phyloP scores from a whole-genome alignment of 2,888 invertebrate species.

The Alloplasta piceator region DNA sequence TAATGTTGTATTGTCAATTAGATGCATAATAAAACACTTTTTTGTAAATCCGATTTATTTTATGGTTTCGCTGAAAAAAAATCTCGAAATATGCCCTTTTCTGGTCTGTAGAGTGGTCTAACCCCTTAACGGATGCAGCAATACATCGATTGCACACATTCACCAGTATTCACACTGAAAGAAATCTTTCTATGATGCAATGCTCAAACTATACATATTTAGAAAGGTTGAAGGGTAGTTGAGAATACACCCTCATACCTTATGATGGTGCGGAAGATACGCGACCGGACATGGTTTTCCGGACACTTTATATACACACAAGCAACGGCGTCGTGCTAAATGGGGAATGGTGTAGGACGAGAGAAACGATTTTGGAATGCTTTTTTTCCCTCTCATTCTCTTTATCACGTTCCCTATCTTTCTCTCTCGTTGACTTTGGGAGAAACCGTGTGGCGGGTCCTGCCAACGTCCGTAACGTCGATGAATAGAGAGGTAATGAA shows the following conservation, averaged over 20 bases:
- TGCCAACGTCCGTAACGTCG: conserved; percentile 77
- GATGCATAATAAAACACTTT: no score
- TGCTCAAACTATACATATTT: neutral
- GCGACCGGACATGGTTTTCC: conserved; percentile 42
- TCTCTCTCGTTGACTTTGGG: conserved; percentile 65
- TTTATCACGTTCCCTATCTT: neutral
- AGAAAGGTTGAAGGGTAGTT: conserved; percentile 30
- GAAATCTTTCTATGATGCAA: neutral
- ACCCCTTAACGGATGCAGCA: no score
- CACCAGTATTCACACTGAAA: no score
- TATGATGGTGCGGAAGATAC: conserved; percentile 28
- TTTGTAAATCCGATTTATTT: no score
- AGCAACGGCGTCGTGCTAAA: conserved; percentile 29
- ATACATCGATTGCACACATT: no score
- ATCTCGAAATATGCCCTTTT: no score
- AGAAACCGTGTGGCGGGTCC: conserved; percentile 60
- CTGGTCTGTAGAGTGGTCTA: no score
- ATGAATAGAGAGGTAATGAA: conserved; percentile 83
- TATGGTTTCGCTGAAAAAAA: no score
- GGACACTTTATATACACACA: conserved; percentile 23
- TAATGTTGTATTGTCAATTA: no score
- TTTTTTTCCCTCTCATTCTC: neutral
- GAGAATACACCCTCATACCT: neutral
- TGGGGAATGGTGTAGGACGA: conserved; percentile 33
- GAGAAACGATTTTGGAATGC: conserved; percentile 61